Percentiles rank a stretch among this genome's conserved stretches.
These are phyloP conservation scores for Zapus hudsonius DNA, from an alignment of 2,113 vertebrate genomes.

Conservation along the genomic window DNA sequence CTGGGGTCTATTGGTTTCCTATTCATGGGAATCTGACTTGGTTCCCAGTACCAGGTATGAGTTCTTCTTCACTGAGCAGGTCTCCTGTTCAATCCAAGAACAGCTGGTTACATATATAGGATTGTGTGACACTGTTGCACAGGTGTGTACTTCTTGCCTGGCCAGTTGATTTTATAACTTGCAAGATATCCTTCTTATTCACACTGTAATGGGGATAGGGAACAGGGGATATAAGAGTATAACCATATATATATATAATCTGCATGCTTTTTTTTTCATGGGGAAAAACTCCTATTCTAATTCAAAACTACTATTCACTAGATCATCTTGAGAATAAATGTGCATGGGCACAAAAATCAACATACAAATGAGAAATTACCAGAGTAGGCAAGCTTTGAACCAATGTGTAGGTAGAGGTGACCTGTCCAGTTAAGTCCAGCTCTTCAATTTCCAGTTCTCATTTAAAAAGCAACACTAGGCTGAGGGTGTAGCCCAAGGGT, in stretches of 20 bases:
- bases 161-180: too few species aligned
- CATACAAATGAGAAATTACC: neutral
- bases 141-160: too few species aligned
- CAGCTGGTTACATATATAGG: too few species aligned
- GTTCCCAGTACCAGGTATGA: too few species aligned
- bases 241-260: neutral
- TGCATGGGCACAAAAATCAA: neutral
- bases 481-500: neutral
- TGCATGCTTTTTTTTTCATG: neutral
- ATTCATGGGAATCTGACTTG: too few species aligned
- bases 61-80: too few species aligned
- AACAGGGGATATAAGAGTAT: too few species aligned
- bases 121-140: too few species aligned
- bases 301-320: neutral
- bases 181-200: too few species aligned
- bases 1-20: too few species aligned
- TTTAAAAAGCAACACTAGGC: slow-evolving; percentile 20
- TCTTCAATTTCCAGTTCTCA: slow-evolving; percentile 1
- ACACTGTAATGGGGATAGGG: too few species aligned
- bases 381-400: neutral
- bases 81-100: too few species aligned
- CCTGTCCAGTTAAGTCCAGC: neutral
- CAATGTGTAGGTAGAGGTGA: neutral
- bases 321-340: neutral
- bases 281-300: neutral